Evolutionary conservation across 2,113 vertebrate species (phyloP).

Genomic region (Rutilus rutilus): DNA sequence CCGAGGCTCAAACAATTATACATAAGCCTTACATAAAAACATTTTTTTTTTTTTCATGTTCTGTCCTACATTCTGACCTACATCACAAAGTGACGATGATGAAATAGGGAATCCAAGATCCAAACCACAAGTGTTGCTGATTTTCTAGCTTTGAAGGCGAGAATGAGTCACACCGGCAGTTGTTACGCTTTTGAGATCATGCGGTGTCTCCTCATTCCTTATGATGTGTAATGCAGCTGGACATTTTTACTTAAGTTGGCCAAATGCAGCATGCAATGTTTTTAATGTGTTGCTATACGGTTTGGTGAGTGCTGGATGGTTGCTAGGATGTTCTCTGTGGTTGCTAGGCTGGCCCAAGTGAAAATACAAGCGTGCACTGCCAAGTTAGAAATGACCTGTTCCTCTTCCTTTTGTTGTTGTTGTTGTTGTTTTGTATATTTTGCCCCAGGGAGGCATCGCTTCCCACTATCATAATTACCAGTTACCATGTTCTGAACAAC

Average conservation of each 20-base stretch:
- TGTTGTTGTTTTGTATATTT: too few relatives aligned
- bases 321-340: background rate
- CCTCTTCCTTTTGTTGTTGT: background rate
- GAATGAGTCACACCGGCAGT: background rate
- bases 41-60: conserved; percentile 45
- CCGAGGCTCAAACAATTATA: conserved; percentile 46
- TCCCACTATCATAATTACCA: too few relatives aligned
- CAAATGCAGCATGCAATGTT: background rate
- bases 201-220: background rate
- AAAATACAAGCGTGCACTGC: background rate
- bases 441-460: too few relatives aligned
- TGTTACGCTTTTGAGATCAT: conserved; percentile 25
- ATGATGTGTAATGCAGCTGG: conserved; percentile 5
- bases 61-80: conserved; percentile 64
- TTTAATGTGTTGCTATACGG: background rate
- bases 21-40: conserved; percentile 51
- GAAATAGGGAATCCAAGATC: conserved; percentile 40
- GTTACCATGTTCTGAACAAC: too few relatives aligned
- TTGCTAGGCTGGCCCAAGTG: background rate
- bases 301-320: background rate
- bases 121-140: conserved; percentile 25
- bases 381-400: background rate
- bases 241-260: background rate
- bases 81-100: conserved; percentile 54
- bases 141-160: background rate